Evolutionary conservation across 2,888 invertebrate genomes (phyloP).

Genomic region (Noctua janthe): DNA sequence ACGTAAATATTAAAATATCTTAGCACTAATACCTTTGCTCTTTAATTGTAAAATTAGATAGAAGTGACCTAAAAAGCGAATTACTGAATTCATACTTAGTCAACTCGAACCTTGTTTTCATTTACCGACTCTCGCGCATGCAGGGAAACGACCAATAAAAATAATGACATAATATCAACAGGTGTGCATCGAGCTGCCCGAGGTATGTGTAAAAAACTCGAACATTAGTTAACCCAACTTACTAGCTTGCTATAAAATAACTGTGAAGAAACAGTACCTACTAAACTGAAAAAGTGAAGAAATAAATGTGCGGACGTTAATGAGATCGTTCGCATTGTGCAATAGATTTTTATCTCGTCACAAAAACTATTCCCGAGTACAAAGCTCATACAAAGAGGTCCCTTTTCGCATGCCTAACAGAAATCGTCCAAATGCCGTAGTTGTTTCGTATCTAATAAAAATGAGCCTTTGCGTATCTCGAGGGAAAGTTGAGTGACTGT

Average conservation of each 20-base stretch:
- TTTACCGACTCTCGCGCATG: too few relatives aligned
- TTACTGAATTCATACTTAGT: background rate
- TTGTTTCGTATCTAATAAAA: conserved; percentile 53
- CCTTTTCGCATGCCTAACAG: conserved; percentile 25
- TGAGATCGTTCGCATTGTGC: conserved; percentile 21
- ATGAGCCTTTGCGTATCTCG: conserved; percentile 45
- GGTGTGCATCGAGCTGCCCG: background rate
- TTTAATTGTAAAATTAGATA: background rate
- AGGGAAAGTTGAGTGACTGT: conserved; percentile 32
- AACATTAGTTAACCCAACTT: background rate
- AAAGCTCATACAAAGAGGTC: conserved; percentile 12
- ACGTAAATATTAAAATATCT: background rate
- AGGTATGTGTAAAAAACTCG: background rate
- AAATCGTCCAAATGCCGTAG: conserved; percentile 37
- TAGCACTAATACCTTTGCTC: too few relatives aligned
- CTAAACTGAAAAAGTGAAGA: background rate
- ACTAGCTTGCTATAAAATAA: background rate
- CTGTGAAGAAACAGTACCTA: background rate
- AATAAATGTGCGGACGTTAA: conserved; percentile 5
- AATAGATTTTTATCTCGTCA: conserved; percentile 29
- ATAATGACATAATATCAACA: background rate
- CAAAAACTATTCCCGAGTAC: conserved; percentile 21
- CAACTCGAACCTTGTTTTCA: background rate
- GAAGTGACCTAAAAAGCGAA: background rate
- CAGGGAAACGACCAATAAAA: conserved; percentile 1